Base-by-base conservation (phyloP, 2,113 vertebrate species). In the Nothoprocta perdicaria region DNA sequence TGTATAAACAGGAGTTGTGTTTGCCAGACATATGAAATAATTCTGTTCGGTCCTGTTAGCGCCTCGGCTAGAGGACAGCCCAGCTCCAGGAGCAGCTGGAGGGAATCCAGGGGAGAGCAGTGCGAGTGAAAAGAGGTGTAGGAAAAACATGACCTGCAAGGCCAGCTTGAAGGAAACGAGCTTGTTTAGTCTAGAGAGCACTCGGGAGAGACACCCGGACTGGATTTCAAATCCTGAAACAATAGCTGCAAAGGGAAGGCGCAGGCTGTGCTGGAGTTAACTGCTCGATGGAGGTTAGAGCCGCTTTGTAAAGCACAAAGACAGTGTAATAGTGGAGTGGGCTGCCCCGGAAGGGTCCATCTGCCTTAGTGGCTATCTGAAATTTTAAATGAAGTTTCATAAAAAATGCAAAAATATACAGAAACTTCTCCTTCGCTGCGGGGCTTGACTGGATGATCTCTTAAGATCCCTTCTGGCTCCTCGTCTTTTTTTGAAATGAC, bases 91-190 rank as follows among this genome's bases (percentile, higher is more conserved):
- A 84, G 60, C 76, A 93, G 90, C 90, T 92, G 88, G 77, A 94
- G 43, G 40, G 43, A 48, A 11, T 12, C 84, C 93, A 81, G 71
- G 71, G 73, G 24, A 76, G 65, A 88, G 80, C 71, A 45, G 41
- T 14, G 92, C 80, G 83, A 84, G 75, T 38, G 78, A 93, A 78
- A 81, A 92, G 93, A 93, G 93, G 93, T 88, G 84, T 23, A 89
- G 89, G 94, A 89, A 93, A 86, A 92, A 81, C 84, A 81, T 33
- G 92, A 94, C 91, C 95, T 93, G 84, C 38, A 57, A 81, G 78
- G 86, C 68, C 78, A 53, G 77, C 60, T 8, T 11, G 84, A 76
- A 79, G 91, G 94, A 81, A 92, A 35, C 0, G 26, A 35, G 38
- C 46, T 86, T 90, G 95, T 88, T 93, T 88, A 79, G 91, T 88